Base-by-base conservation (phyloP, 2,113 vertebrate genomes). In the Limnothrissa miodon region DNA sequence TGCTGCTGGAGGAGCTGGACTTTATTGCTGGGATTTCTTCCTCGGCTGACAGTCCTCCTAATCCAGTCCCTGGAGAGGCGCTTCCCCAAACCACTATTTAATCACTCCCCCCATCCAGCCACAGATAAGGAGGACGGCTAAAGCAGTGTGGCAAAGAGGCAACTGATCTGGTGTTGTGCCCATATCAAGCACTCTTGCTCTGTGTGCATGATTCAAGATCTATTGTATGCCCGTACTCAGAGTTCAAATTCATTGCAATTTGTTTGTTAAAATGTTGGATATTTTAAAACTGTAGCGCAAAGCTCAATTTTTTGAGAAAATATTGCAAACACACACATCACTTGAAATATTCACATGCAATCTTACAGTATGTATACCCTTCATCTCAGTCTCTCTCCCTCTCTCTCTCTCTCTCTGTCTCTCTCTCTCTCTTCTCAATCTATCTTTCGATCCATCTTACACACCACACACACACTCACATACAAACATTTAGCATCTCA, bases 41-140 rank as follows among this genome's bases (percentile, higher is more conserved):
- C 66, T 33, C 66, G 66, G 9, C 59, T n/a, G 59, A 33, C 66
- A 74, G 66, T 74, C 80, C 42, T 39, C 74, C n/a, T 70, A 83
- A 78, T 82, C 78, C 80, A 44, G 45, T 74, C 56, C 45, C 59
- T 80, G 81, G n/a, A 84, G 78, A 78, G 13, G 48, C 78, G 25
- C 78, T 39, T n/a, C 45, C 21, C 56, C 51, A 42, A 85, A 70
- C 42, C 59, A 33, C 19, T 81, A 21, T 81, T 85, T 78, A 84
- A 66, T 39, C 46, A 74, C 66, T 74, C 15, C 66, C 53, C 25
- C 66, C 15, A 74, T 74, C 13, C 25, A 17, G n/a, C n/a, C n/a
- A n/a, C n/a, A n/a, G n/a, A n/a, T n/a, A n/a, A n/a, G n/a, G n/a
- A n/a, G n/a, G n/a, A n/a, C 66, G 36, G 66, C 36, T 33, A 74